These are phyloP conservation scores for Tanypteryx hageni DNA, from an alignment of 2,888 invertebrate species.

Conservation along the genomic window DNA sequence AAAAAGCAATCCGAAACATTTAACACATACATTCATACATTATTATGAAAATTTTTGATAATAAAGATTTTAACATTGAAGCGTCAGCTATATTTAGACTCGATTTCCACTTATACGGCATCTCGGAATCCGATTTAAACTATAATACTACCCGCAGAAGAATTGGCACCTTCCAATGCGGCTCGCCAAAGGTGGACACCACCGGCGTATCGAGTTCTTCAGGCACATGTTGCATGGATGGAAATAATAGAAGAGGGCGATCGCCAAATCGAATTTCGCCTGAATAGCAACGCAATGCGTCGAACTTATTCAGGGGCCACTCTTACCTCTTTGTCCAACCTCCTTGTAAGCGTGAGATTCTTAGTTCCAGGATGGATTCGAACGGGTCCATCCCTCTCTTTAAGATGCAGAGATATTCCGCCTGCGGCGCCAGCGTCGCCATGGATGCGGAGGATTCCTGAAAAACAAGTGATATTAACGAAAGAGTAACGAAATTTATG, in stretches of 20 bases:
- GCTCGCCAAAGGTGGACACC: too few relatives aligned
- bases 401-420: constrained; percentile 86
- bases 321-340: constrained; percentile 85
- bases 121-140: too few relatives aligned
- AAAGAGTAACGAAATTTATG: background rate
- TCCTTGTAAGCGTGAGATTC: constrained; percentile 86
- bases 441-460: constrained; percentile 85
- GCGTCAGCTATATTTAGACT: too few relatives aligned
- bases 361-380: constrained; percentile 86
- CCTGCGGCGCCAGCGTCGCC: constrained; percentile 88
- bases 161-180: too few relatives aligned
- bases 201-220: too few relatives aligned
- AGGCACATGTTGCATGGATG: background rate
- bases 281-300: background rate
- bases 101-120: too few relatives aligned
- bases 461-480: constrained; percentile 63
- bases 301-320: too few relatives aligned
- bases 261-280: background rate
- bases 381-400: constrained; percentile 89
- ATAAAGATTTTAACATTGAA: too few relatives aligned
- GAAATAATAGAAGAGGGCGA: background rate
- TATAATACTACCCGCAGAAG: too few relatives aligned
- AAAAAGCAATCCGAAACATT: too few relatives aligned
- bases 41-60: too few relatives aligned
- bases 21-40: too few relatives aligned